Evolutionary conservation across 2,113 vertebrate genomes (phyloP).

Genomic region (Platysteira castanea): DNA sequence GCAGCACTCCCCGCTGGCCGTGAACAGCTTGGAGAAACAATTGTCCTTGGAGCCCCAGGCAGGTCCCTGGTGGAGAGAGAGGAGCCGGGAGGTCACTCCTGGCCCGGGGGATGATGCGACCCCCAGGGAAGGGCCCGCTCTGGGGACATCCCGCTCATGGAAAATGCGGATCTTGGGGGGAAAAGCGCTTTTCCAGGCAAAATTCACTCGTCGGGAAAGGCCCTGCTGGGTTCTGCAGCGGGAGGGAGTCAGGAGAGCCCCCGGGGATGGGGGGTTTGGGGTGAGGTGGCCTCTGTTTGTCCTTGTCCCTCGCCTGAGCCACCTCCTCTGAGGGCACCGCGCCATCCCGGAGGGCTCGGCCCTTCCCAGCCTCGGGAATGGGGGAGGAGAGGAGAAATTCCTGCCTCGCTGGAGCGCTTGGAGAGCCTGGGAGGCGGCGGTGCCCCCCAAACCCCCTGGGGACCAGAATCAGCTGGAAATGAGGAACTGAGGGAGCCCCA

Average conservation of each 20-base stretch:
- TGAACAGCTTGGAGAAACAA: slow-evolving; percentile 76
- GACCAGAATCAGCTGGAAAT: accelerated
- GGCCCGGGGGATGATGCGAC: accelerated
- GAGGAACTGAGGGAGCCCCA: background rate
- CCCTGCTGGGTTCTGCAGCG: background rate
- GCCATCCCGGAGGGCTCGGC: background rate
- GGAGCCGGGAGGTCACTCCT: background rate
- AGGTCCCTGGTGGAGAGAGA: background rate
- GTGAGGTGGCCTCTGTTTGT: background rate
- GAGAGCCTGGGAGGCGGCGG: background rate
- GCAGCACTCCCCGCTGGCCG: slow-evolving; percentile 84
- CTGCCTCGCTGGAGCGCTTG: accelerated
- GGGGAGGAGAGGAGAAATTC: background rate
- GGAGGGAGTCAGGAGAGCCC: no score
- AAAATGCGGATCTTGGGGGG: accelerated
- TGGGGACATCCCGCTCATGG: accelerated
- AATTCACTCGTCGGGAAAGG: accelerated
- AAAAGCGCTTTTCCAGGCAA: accelerated
- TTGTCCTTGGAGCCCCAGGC: slow-evolving; percentile 24
- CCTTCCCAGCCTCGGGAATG: background rate
- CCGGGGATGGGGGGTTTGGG: accelerated
- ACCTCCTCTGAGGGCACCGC: background rate
- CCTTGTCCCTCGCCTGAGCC: background rate
- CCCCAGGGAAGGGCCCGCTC: accelerated
- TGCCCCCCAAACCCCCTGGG: accelerated